Conservation (phyloP, 1,140 invertebrate species). For the Tetragonula clypearis region DNA sequence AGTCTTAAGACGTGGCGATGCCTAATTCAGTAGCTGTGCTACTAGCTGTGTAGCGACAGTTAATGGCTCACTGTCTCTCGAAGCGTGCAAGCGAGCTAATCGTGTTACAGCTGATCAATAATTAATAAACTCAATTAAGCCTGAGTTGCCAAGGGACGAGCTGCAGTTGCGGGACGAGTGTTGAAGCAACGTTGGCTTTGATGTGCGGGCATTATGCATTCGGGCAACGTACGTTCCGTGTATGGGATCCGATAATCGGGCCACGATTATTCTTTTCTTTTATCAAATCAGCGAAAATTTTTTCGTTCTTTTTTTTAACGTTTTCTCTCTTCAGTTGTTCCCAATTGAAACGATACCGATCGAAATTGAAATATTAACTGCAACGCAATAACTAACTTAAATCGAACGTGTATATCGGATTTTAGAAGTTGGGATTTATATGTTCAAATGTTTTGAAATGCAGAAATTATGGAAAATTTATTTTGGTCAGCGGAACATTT, state of each 20-base stretch:
- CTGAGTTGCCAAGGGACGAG: background rate
- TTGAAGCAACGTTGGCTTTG: constrained; percentile 6
- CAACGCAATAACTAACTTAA: no score
- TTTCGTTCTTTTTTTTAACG: background rate
- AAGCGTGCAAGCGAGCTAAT: constrained; percentile 14
- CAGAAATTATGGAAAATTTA: background rate
- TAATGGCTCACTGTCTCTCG: constrained; percentile 20
- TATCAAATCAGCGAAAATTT: no score
- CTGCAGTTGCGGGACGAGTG: constrained; percentile 1
- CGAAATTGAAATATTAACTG: background rate
- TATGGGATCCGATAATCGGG: background rate
- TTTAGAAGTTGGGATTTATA: background rate
- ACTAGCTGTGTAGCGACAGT: constrained; percentile 1
- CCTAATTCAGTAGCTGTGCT: constrained; percentile 3
- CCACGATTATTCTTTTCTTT: background rate
- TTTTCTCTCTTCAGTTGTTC: background rate
- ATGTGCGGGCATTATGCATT: constrained; percentile 10
- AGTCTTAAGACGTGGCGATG: constrained; percentile 10
- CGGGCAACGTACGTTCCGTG: background rate
- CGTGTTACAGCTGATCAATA: constrained; percentile 37
- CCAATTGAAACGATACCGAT: no score
- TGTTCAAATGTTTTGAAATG: background rate
- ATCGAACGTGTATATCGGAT: no score
- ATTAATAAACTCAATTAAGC: constrained; percentile 46
- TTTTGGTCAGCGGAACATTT: no score